Percentiles rank a stretch among this genome's conserved stretches.
Evolutionary conservation across 2,888 invertebrate genomes (phyloP).

Genomic region (Chouioia cunea): DNA sequence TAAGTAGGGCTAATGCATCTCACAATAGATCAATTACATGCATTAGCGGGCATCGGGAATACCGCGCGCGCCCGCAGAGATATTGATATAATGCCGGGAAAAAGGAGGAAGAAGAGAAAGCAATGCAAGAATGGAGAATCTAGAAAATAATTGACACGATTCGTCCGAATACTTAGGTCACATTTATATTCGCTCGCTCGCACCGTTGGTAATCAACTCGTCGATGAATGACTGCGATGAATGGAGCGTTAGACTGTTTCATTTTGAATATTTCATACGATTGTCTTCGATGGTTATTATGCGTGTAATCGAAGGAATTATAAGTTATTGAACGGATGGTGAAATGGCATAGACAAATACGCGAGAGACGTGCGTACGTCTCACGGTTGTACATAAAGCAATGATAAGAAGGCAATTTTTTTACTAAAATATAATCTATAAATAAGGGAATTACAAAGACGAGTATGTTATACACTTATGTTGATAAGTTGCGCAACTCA

Average conservation of each 20-base stretch:
- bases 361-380: no score
- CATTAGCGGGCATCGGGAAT: slow-evolving; percentile 61
- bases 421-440: slow-evolving; percentile 30
- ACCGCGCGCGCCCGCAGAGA: slow-evolving; percentile 37
- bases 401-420: slow-evolving; percentile 16
- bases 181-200: no score
- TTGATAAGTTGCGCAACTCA: slow-evolving; percentile 15
- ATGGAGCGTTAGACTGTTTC: background rate
- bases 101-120: slow-evolving; percentile 9
- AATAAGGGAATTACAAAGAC: slow-evolving; percentile 29
- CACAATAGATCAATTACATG: slow-evolving; percentile 68
- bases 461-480: background rate
- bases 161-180: no score
- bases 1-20: slow-evolving; percentile 61
- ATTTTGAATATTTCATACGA: no score
- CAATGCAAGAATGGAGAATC: slow-evolving; percentile 53
- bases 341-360: no score
- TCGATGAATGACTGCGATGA: no score
- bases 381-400: slow-evolving; percentile 19
- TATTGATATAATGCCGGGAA: slow-evolving; percentile 46
- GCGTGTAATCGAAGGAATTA: no score
- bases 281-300: no score
- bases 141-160: slow-evolving; percentile 55
- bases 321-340: no score
- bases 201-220: no score